Conservation (phyloP, 2,888 invertebrate genomes). For the Epistrophe eligans region DNA sequence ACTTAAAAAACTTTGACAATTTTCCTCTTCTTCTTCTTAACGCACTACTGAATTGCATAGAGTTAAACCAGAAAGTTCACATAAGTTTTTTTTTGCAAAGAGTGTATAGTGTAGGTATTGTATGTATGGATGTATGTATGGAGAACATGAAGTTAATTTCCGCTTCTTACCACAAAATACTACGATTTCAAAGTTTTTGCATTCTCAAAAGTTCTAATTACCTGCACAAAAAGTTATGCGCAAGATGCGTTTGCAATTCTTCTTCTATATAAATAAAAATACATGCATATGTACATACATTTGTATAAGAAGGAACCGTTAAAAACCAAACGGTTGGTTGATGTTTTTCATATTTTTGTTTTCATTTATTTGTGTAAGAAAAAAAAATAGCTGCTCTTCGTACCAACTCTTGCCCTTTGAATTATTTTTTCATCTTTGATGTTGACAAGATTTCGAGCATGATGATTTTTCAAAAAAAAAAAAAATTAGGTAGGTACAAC, state of each 20-base stretch:
- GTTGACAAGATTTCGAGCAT: slow-evolving; percentile 2
- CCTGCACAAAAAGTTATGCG: slow-evolving; percentile 60
- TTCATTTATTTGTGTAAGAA: background rate
- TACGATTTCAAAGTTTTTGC: slow-evolving; percentile 34
- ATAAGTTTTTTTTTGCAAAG: slow-evolving; percentile 29
- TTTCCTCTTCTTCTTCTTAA: slow-evolving; percentile 22
- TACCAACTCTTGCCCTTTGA: background rate
- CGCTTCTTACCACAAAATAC: slow-evolving; percentile 61
- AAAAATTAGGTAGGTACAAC: background rate
- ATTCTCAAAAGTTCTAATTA: slow-evolving; percentile 65
- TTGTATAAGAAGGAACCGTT: background rate
- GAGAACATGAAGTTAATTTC: slow-evolving; percentile 69
- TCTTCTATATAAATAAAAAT: no score
- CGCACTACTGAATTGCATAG: slow-evolving; percentile 23
- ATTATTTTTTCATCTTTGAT: slow-evolving; percentile 23
- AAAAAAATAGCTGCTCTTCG: background rate
- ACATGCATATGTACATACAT: no score
- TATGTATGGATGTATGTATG: background rate
- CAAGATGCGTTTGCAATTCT: slow-evolving; percentile 60
- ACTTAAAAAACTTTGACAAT: slow-evolving; percentile 66
- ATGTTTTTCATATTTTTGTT: background rate
- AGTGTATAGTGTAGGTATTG: background rate
- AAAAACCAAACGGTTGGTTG: slow-evolving; percentile 3
- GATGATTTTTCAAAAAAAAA: no score
- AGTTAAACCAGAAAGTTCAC: slow-evolving; percentile 44